Evolutionary conservation across 2,888 invertebrate genomes (phyloP).

Genomic region (Diarsia rubi): DNA sequence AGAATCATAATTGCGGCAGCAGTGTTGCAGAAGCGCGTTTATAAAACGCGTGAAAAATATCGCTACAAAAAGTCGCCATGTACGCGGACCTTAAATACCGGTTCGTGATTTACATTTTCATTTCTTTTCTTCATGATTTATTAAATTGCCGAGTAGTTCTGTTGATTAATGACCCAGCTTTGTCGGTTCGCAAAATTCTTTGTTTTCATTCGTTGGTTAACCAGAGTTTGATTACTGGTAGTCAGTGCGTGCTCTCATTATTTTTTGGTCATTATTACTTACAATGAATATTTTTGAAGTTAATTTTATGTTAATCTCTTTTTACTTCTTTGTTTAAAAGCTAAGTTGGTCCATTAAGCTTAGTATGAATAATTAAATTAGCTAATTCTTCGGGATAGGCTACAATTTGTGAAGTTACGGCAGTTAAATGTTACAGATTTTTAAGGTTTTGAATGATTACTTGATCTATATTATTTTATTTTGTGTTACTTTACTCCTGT

Average conservation of each 20-base stretch:
- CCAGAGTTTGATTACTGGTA: constrained; percentile 41
- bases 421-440: constrained; percentile 9
- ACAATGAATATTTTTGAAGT: constrained; percentile 38
- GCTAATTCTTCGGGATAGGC: neutral
- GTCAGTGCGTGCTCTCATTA: constrained; percentile 24
- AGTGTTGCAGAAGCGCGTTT: neutral
- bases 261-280: constrained; percentile 38
- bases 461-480: neutral
- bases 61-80: neutral
- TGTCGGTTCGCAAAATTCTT: constrained; percentile 49
- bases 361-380: constrained; percentile 36
- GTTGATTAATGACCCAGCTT: constrained; percentile 60
- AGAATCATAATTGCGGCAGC: neutral
- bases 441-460: neutral
- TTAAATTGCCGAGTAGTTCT: constrained; percentile 58
- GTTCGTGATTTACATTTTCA: constrained; percentile 54
- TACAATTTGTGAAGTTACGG: constrained; percentile 21
- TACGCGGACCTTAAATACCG: constrained; percentile 30
- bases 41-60: neutral
- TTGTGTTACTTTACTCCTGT: neutral
- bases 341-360: constrained; percentile 28
- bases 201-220: constrained; percentile 36
- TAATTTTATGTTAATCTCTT: constrained; percentile 45
- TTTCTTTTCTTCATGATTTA: constrained; percentile 62
- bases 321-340: constrained; percentile 41